Conservation (phyloP, 2,888 invertebrate genomes). For the Cephus pulcher region DNA sequence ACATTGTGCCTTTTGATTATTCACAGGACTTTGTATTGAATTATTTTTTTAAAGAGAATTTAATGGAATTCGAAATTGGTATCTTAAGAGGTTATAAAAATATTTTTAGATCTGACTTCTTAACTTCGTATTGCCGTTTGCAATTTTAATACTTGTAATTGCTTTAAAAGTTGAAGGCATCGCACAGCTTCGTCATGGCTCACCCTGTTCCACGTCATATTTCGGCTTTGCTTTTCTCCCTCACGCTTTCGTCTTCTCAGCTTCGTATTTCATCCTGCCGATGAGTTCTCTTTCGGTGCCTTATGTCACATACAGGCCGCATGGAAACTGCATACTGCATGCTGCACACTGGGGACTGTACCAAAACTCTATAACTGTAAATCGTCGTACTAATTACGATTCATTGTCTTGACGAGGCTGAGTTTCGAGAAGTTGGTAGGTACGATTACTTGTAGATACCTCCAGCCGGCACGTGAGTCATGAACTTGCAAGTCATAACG, state of each 20-base stretch:
- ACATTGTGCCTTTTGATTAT: background rate
- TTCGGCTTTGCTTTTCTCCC: background rate
- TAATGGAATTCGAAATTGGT: background rate
- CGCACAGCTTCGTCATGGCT: background rate
- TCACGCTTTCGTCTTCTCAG: background rate
- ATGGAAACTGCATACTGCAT: background rate
- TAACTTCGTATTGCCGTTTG: background rate
- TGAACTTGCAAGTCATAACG: background rate
- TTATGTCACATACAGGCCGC: background rate
- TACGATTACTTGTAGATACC: background rate
- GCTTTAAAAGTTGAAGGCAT: background rate
- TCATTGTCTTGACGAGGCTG: background rate
- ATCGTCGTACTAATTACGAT: background rate
- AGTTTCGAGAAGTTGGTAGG: background rate
- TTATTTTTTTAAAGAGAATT: background rate
- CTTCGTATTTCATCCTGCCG: background rate
- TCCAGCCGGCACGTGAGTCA: background rate
- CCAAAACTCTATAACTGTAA: background rate
- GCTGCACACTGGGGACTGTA: background rate
- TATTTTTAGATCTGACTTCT: background rate
- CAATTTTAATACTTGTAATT: background rate
- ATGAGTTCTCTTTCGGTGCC: background rate
- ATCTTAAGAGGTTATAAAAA: background rate
- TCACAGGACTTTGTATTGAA: background rate
- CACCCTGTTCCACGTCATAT: background rate